Percentiles rank a stretch among this genome's conserved stretches.
These are phyloP conservation scores for Eugnorisma glareosa DNA, from an alignment of 2,888 invertebrate species.

Conservation along the genomic window DNA sequence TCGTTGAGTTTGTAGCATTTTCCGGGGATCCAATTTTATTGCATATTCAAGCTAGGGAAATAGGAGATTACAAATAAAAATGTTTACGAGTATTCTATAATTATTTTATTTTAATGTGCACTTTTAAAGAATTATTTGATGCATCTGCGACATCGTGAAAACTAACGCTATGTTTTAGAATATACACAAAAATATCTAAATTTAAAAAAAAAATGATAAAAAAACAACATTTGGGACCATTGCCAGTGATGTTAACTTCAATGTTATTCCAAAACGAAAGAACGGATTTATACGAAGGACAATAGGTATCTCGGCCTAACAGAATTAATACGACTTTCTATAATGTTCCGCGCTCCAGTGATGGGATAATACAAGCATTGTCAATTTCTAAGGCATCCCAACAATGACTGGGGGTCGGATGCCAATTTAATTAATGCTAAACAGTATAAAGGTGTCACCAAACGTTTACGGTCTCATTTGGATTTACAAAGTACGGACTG, in stretches of 20 bases:
- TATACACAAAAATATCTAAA: not conserved
- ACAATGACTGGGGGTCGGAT: constrained; percentile 51
- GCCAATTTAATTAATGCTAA: constrained; percentile 64
- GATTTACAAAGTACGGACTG: constrained; percentile 55
- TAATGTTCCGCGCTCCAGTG: constrained; percentile 1
- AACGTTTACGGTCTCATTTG: constrained; percentile 49
- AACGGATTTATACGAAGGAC: constrained; percentile 2
- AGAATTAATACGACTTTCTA: constrained; percentile 40
- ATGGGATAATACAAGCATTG: constrained; percentile 46
- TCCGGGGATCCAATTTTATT: constrained; percentile 17
- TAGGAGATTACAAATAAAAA: constrained; percentile 19
- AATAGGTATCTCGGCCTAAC: constrained; percentile 17
- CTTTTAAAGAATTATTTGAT: not conserved
- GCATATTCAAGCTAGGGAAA: not conserved
- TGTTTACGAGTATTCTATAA: not conserved
- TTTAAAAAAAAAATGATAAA: not conserved
- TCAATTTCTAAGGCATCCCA: constrained; percentile 29
- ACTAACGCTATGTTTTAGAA: not conserved
- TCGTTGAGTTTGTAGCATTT: constrained; percentile 37
- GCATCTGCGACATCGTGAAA: not conserved
- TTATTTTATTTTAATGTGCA: not conserved
- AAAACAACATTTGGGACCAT: not conserved
- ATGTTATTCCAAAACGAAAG: constrained; percentile 16
- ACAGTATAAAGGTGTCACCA: constrained; percentile 42
- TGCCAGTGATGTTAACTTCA: constrained; percentile 8